Conservation (phyloP, 2,888 invertebrate species). For the Syritta pipiens region DNA sequence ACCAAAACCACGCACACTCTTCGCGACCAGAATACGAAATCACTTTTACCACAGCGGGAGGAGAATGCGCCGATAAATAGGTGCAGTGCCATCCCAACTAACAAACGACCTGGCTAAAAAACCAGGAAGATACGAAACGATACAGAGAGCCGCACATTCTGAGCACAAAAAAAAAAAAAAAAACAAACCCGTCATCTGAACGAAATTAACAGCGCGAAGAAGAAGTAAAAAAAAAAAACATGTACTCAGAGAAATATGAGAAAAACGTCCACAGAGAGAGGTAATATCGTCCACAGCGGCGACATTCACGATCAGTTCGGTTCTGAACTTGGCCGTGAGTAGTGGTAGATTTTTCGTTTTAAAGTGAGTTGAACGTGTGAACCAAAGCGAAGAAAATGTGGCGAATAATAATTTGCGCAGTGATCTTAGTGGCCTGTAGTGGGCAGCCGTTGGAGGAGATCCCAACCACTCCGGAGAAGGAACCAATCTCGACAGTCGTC, state of each 20-base stretch:
- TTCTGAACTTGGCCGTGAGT: conserved; percentile 69
- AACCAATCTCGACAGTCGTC: conserved; percentile 12
- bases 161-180: not conserved
- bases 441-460: conserved; percentile 47
- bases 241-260: conserved; percentile 21
- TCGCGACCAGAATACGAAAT: conserved; percentile 59
- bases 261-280: conserved; percentile 41
- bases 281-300: conserved; percentile 53
- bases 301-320: conserved; percentile 60
- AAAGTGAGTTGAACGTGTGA: not conserved
- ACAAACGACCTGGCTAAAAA: conserved; percentile 20
- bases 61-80: conserved; percentile 31
- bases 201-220: conserved; percentile 31
- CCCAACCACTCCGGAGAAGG: conserved; percentile 34
- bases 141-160: conserved; percentile 42
- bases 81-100: conserved; percentile 49
- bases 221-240: conserved; percentile 13
- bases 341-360: conserved; percentile 15
- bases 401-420: conserved; percentile 64
- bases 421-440: conserved; percentile 35
- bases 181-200: conserved; percentile 33
- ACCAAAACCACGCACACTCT: conserved; percentile 24
- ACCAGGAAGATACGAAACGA: conserved; percentile 52
- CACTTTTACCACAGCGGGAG: conserved; percentile 50
- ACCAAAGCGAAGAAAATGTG: conserved; percentile 37